Percentiles rank a stretch among this genome's conserved stretches.
phyloP scores from a whole-genome alignment of 2,113 vertebrate species.

The Melanocharis versteri region DNA sequence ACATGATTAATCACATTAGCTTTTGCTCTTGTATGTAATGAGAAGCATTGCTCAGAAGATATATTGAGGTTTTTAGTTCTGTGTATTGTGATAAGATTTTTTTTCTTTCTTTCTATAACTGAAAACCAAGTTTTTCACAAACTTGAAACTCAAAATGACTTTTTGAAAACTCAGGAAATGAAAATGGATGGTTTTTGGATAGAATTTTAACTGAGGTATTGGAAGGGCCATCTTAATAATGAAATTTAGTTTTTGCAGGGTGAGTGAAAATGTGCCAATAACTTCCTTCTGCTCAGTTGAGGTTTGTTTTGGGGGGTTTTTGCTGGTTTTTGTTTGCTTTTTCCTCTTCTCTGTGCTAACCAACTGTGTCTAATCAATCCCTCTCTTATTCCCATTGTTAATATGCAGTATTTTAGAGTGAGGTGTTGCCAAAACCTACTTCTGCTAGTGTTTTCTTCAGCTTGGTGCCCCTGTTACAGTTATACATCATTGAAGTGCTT shows the following conservation, averaged over 20 bases:
- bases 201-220: not conserved
- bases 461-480: slow-evolving; percentile 10
- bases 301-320: not conserved
- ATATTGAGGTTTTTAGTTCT: not conserved
- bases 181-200: not conserved
- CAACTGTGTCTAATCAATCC: not conserved
- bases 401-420: not conserved
- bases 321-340: not conserved
- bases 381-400: not conserved
- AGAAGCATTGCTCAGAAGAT: not conserved
- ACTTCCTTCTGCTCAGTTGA: not conserved
- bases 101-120: not conserved
- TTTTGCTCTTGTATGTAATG: not conserved
- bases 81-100: fast-evolving
- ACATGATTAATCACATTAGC: not conserved
- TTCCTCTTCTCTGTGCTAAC: not conserved
- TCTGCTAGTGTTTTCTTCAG: not conserved
- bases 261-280: not conserved
- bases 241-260: not conserved
- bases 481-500: not conserved
- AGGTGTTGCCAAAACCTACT: not conserved
- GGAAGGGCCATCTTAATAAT: not conserved
- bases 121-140: not conserved
- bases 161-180: not conserved
- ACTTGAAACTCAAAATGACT: not conserved